Evolutionary conservation across 1,140 invertebrate genomes (phyloP), one percentile per base, ranked within the genome.

Genomic region (Drosophila pruinosa): DNA sequence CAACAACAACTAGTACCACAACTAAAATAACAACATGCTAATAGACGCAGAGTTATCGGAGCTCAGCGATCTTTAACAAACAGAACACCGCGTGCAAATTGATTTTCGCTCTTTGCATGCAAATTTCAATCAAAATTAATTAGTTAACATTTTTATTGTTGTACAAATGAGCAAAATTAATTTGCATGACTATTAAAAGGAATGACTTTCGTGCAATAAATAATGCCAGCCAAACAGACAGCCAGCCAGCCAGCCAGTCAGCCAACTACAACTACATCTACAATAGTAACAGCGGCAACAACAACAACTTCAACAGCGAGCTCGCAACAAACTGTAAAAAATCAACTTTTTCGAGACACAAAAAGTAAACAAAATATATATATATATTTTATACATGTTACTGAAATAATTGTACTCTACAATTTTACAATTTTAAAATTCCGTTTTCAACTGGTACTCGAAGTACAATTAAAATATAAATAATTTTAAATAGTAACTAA

Each of bases 51-150:
- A 59, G 45, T 77, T 85, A 83, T 85, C 80, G 52, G 41, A 45
- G 68, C 57, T 31, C 17, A 12, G 53, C 54, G 39, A 81, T 81
- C 79, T 75, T 7, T 26, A 21, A 15, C 26, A 14, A 72, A 78
- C 57, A 74, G 48, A 64, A 68, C 31, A 70, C 71, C 83, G 79
- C 70, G 74, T 78, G 80, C 76, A 81, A 89, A 89, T 89, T 86
- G 78, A 89, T 89, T 85, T 89, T 89, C 72, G 74, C 82, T 80
- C 80, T 90, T 90, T 75, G 88, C 88, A 90, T 89, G 88, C 88
- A 90, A 90, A 90, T 90, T 89, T 86, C 80, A 89, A 90, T 90
- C 88, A 89, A 90, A 90, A 90, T 90, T 90, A 90, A 90, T 90
- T 90, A 90, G 88, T 88, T 82, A 90, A 90, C 88, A 90, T 89